These are phyloP conservation scores for Montipora sp. DNA, from an alignment of 64 coral and sea anemone species.

Conservation along the genomic window DNA sequence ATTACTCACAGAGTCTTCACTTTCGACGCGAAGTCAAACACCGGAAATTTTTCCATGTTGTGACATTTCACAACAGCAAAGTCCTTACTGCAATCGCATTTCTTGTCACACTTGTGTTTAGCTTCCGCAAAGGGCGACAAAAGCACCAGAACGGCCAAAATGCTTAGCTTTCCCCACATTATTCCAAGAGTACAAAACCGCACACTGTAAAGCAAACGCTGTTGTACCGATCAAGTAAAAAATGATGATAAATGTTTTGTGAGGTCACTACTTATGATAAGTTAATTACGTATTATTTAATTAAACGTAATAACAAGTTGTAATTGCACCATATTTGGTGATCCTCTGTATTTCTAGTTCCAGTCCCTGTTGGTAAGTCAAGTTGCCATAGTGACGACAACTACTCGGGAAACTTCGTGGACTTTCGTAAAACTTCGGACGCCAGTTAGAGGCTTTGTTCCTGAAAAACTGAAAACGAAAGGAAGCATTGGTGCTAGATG, in stretches of 20 bases:
- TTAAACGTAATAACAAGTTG: not conserved
- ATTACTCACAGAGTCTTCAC: constrained; percentile 58
- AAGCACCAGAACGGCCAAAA: constrained; percentile 7
- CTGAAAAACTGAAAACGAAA: no score
- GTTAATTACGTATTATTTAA: not conserved
- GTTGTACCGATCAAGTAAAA: constrained; percentile 5
- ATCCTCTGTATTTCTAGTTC: no score
- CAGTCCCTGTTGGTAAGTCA: no score
- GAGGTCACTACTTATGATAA: not conserved
- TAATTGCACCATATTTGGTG: not conserved
- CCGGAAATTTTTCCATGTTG: not conserved
- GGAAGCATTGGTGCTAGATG: not conserved
- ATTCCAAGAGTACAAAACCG: constrained; percentile 1
- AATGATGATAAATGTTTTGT: constrained; percentile 31
- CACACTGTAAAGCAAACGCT: constrained; percentile 2
- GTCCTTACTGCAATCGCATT: constrained; percentile 44
- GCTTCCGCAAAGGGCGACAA: not conserved
- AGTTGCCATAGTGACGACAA: not conserved
- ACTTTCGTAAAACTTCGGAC: not conserved
- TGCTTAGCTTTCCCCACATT: constrained; percentile 21
- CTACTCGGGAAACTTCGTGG: not conserved
- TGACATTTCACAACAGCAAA: constrained; percentile 38
- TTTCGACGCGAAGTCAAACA: constrained; percentile 23
- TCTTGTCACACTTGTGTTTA: not conserved
- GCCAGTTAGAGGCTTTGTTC: constrained; percentile 15